These are phyloP conservation scores for Bos taurus DNA, from an alignment of 2,113 vertebrate genomes.

Conservation along the genomic window DNA sequence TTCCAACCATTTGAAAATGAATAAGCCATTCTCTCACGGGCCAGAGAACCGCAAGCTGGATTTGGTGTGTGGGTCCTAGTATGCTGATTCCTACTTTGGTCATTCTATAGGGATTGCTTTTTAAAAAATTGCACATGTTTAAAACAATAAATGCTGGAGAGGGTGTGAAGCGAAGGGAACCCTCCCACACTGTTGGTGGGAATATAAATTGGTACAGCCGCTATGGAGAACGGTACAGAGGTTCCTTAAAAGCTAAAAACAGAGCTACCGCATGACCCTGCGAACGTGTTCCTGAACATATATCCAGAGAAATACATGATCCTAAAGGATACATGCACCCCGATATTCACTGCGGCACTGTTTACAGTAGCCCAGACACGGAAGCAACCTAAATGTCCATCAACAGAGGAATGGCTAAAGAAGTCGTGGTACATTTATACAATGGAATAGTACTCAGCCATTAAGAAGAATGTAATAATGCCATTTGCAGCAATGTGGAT, in stretches of 20 bases:
- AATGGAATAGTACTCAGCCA: not conserved
- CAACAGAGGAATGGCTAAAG: not conserved
- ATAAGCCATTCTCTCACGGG: not conserved
- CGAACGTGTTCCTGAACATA: not conserved
- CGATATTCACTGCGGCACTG: not conserved
- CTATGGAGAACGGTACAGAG: not conserved
- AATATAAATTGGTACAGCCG: not conserved
- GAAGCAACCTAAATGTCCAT: not conserved
- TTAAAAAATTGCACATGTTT: not conserved
- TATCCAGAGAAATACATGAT: not conserved
- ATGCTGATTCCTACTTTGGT: not conserved
- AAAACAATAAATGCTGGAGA: not conserved
- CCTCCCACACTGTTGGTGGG: not conserved
- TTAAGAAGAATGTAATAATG: not conserved
- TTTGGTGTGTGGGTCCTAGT: not conserved
- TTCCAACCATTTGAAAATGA: not conserved
- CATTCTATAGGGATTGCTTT: not conserved
- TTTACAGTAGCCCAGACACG: not conserved
- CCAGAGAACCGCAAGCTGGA: accelerated
- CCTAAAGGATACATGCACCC: accelerated
- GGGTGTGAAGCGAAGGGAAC: not conserved
- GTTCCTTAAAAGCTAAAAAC: not conserved
- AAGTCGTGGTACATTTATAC: not conserved
- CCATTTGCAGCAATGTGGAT: not conserved
- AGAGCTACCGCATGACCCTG: not conserved